Evolutionary conservation across 1,140 invertebrate genomes (phyloP), one percentile per base, ranked within the genome.

Genomic region (Pachypeltis micranthus): DNA sequence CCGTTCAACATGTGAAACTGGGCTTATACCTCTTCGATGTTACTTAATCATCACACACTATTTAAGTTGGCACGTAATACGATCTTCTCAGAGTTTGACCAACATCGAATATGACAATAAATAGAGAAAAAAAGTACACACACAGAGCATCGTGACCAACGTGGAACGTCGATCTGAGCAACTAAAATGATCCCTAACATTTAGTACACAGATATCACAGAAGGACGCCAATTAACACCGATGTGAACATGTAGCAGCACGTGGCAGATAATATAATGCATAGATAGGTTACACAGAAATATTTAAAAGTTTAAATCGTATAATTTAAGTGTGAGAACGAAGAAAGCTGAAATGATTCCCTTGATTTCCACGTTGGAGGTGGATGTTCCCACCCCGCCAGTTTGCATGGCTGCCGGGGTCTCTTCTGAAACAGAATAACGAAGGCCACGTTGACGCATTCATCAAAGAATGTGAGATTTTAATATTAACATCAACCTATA

Each of bases 361-460:
- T n/a, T n/a, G n/a, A n/a, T n/a, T n/a, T n/a, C n/a, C n/a, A n/a
- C n/a, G n/a, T n/a, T n/a, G n/a, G n/a, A n/a, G n/a, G n/a, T n/a
- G n/a, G n/a, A n/a, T n/a, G n/a, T n/a, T n/a, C 21, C 47, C 12
- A 21, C 7, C 4, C 47, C 47, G n/a, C 78, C 78, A 68, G 79
- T 78, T 62, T 80, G 79, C 78, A 80, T 80, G 2, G 79, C 79
- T 0, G 79, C 79, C 2, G 79, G 79, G 69, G 80, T 79, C 69
- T 80, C 79, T 27, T 66, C 67, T 68, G 59, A 39, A 68, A 68
- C 54, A 66, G 10, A 25, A 27, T n/a, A n/a, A n/a, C n/a, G n/a
- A n/a, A n/a, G n/a, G n/a, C n/a, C n/a, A n/a, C n/a, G n/a, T n/a
- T n/a, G n/a, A n/a, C n/a, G n/a, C n/a, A n/a, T n/a, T n/a, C n/a